Conservation (phyloP, 2,888 invertebrate species). For the Eupithecia dodoneata region DNA sequence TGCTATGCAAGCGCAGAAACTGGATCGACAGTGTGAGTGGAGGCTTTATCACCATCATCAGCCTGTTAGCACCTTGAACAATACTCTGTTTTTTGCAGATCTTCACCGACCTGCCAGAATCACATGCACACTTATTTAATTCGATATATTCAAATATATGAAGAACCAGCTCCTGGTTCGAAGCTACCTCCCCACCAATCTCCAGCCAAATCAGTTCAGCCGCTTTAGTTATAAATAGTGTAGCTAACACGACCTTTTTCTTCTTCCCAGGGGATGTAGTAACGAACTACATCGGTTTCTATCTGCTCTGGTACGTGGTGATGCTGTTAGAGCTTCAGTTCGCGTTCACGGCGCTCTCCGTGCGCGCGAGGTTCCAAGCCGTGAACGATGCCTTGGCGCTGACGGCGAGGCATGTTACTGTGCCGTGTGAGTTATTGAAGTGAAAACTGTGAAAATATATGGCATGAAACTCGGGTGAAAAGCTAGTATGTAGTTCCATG, state of each 20-base stretch:
- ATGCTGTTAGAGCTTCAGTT: conserved; percentile 85
- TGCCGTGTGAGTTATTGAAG: conserved; percentile 58
- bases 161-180: too few species aligned
- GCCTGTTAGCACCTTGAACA: neutral
- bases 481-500: too few species aligned
- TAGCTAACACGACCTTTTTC: neutral
- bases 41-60: neutral
- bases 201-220: too few species aligned
- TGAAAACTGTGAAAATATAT: too few species aligned
- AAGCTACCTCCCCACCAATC: too few species aligned
- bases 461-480: too few species aligned
- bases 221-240: too few species aligned
- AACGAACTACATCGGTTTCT: conserved; percentile 83
- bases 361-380: conserved; percentile 81
- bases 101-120: too few species aligned
- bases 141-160: too few species aligned
- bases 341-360: conserved; percentile 83
- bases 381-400: conserved; percentile 81
- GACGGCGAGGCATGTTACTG: conserved; percentile 66
- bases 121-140: too few species aligned
- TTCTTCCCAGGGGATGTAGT: conserved; percentile 70
- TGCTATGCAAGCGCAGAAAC: conserved; percentile 67
- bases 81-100: too few species aligned
- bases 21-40: conserved; percentile 72
- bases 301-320: conserved; percentile 84